Conservation (phyloP, 2,113 vertebrate genomes). For the Todiramphus saurophagus region DNA sequence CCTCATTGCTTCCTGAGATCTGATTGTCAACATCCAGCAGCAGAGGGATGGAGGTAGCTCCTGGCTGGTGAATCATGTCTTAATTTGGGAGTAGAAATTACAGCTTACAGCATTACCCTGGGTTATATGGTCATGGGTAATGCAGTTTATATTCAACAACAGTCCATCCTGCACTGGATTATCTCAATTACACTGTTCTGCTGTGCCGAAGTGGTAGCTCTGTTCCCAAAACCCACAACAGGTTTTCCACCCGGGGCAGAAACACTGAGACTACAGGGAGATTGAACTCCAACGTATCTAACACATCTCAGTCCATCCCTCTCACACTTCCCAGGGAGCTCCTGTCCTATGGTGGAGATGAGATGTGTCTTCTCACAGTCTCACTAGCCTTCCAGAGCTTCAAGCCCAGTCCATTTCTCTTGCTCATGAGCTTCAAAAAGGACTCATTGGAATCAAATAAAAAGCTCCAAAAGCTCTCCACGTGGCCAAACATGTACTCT, state of each 20-base stretch:
- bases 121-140: not conserved
- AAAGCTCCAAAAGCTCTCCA: not conserved
- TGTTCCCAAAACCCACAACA: not conserved
- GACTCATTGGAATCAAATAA: not conserved
- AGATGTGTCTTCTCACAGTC: not conserved
- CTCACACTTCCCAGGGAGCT: not conserved
- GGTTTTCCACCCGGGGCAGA: not conserved
- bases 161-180: not conserved
- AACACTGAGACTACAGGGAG: not conserved
- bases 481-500: not conserved
- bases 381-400: not conserved
- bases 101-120: not conserved
- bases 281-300: accelerated
- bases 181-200: not conserved
- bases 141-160: not conserved
- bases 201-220: not conserved
- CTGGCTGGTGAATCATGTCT: not conserved
- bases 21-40: not conserved
- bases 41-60: not conserved
- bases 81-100: not conserved
- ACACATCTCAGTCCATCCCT: not conserved
- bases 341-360: not conserved
- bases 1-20: not conserved
- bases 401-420: not conserved
- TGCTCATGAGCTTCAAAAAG: not conserved